Conservation (phyloP, 30 jellyfish, hydroid and myxozoan species). For the Aurelia sp. region DNA sequence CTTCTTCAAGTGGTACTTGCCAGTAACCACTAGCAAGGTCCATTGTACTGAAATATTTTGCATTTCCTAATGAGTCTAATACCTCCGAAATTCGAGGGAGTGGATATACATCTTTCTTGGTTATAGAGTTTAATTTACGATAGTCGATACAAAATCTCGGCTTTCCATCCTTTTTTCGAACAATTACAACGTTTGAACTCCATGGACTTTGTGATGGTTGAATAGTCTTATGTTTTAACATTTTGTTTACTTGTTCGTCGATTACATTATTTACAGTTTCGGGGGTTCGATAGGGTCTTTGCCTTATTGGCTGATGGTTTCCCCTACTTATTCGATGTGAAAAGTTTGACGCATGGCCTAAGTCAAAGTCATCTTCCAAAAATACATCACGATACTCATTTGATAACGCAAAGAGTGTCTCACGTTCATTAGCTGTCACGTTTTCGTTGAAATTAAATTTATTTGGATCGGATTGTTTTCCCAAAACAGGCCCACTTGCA, state of each 20-base stretch:
- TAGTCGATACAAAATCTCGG: slow-evolving; percentile 37
- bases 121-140: slow-evolving; percentile 24
- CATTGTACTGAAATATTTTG: neutral
- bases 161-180: slow-evolving; percentile 19
- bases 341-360: neutral
- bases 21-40: slow-evolving; percentile 17
- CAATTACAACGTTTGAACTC: slow-evolving; percentile 46
- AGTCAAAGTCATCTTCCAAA: too few species aligned
- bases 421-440: too few species aligned
- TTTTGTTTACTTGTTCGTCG: slow-evolving; percentile 15
- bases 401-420: too few species aligned
- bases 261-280: slow-evolving; percentile 14
- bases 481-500: too few species aligned
- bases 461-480: too few species aligned
- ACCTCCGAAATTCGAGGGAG: slow-evolving; percentile 13
- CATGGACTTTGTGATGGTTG: slow-evolving; percentile 44
- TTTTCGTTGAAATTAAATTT: too few species aligned
- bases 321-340: slow-evolving; percentile 34
- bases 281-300: slow-evolving; percentile 37
- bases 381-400: too few species aligned
- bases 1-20: neutral
- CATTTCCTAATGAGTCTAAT: slow-evolving; percentile 7
- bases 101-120: slow-evolving; percentile 31
- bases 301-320: slow-evolving; percentile 48
- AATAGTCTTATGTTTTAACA: slow-evolving; percentile 28